phyloP scores from a whole-genome alignment of 1,140 invertebrate species.

The Brachionus asplanchnoidis region DNA sequence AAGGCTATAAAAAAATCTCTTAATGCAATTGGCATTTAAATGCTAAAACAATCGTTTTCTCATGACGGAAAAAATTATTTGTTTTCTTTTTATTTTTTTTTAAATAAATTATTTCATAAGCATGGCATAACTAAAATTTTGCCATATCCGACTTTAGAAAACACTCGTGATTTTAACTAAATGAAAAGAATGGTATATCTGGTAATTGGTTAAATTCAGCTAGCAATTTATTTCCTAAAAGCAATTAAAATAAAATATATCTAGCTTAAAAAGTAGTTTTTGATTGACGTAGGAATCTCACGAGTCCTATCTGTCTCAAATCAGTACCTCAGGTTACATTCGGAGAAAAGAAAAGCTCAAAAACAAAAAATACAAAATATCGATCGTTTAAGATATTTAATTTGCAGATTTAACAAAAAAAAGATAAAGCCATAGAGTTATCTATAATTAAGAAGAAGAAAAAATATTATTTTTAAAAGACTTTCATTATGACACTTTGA shows the following conservation, averaged over 20 bases:
- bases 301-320: not conserved
- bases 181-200: not conserved
- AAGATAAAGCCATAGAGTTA: not conserved
- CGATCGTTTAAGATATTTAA: not conserved
- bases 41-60: not conserved
- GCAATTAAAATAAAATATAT: not conserved
- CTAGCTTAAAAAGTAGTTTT: not conserved
- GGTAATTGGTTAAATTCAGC: too few relatives aligned
- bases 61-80: not conserved
- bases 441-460: not conserved
- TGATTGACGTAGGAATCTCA: not conserved
- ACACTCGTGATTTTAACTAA: not conserved
- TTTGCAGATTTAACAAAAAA: not conserved
- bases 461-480: not conserved
- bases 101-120: not conserved
- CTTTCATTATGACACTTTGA: not conserved
- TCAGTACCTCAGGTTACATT: not conserved
- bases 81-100: not conserved
- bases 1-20: not conserved
- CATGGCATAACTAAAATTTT: not conserved
- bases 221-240: not conserved
- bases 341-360: not conserved
- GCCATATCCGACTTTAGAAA: not conserved
- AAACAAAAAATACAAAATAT: not conserved
- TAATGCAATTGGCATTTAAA: not conserved